Base-by-base conservation (phyloP, 2,113 vertebrate genomes). In the Hystrix brachyura region DNA sequence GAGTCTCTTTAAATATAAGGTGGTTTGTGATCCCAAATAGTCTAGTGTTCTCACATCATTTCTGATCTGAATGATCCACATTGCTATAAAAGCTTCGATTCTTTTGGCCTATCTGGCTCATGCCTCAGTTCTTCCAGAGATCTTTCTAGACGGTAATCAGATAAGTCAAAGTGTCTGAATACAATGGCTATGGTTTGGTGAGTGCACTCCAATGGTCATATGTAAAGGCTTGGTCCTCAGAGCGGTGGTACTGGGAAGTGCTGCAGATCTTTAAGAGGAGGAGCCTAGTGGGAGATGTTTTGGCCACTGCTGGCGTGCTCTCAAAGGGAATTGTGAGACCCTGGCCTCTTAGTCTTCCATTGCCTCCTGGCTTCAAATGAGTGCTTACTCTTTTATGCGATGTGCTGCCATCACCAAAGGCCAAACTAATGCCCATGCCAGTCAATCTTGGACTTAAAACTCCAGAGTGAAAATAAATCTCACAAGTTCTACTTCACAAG, bases 291-390 rank as follows among this genome's bases (percentile, higher is more conserved):
- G 5, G 23, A 21, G n/a, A 46, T 15, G 3, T 18, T 43, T 17
- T 17, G 48, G 21, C 6, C 32, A 67, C 0, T 3, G 15, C 43
- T 7, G 12, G 1, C 27, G 1, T 43, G 23, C 18, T 25, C 19
- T 76, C 27, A 55, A 29, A 48, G 23, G 21, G 55, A 32, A 29
- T 15, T 34, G 80, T 34, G n/a, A 10, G 17, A 72, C 2, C 15
- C 27, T 23, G 11, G 32, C 11, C 21, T 71, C 81, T 74, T 17
- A n/a, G 23, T 32, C 25, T 53, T 32, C 38, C 21, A 51, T 23
- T 85, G 46, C 12, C 23, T 76, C 23, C 3, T 76, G 91, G 3
- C 19, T 86, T 67, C 27, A 57, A 34, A 57, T 48, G 12, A 79
- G 48, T 38, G 18, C 25, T 76, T 4, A 25, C 19, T n/a, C 71